A percentile compares a stretch with the other conserved stretches of the same genome.
Evolutionary conservation across 2,797 vertebrate genomes (phyloP).

Genomic region (Gadopsis marmoratus): DNA sequence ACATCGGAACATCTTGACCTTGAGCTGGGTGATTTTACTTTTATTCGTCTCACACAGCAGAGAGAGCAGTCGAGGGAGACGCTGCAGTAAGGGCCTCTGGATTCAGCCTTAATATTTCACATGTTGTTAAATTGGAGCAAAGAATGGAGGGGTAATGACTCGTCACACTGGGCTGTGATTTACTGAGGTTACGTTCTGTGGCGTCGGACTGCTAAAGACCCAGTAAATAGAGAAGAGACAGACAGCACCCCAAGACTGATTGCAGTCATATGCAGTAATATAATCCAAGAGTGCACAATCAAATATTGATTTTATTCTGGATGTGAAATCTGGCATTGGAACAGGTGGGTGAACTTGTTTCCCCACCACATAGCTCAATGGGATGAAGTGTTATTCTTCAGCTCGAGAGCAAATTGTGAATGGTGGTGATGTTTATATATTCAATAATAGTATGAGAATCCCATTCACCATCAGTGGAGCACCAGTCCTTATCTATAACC

Average conservation of each 20-base stretch:
- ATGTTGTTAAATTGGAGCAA: conserved; percentile 33
- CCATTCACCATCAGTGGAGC: conserved; percentile 34
- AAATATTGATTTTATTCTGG: conserved; percentile 34
- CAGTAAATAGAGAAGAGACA: conserved; percentile 30
- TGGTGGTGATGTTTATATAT: conserved; percentile 22
- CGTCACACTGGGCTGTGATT: conserved; percentile 56
- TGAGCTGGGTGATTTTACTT: conserved; percentile 49
- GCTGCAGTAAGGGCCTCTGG: conserved; percentile 16
- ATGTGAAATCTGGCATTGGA: conserved; percentile 28
- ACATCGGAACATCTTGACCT: conserved; percentile 68
- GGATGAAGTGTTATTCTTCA: conserved; percentile 17
- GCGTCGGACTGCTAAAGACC: conserved; percentile 24
- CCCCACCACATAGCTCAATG: not conserved
- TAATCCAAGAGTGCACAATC: not conserved
- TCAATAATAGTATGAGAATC: conserved; percentile 35
- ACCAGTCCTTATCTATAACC: conserved; percentile 37
- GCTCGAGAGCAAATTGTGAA: conserved; percentile 35
- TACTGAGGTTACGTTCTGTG: conserved; percentile 39
- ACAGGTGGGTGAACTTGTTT: conserved; percentile 45
- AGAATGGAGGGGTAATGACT: conserved; percentile 54
- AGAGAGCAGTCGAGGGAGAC: conserved; percentile 9
- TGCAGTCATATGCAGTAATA: conserved; percentile 9
- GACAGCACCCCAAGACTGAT: not conserved
- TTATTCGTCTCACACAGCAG: conserved; percentile 31
- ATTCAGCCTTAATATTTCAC: conserved; percentile 54